These are phyloP conservation scores for Ictidomys tridecemlineatus DNA, from an alignment of 2,113 vertebrate species.

Conservation along the genomic window DNA sequence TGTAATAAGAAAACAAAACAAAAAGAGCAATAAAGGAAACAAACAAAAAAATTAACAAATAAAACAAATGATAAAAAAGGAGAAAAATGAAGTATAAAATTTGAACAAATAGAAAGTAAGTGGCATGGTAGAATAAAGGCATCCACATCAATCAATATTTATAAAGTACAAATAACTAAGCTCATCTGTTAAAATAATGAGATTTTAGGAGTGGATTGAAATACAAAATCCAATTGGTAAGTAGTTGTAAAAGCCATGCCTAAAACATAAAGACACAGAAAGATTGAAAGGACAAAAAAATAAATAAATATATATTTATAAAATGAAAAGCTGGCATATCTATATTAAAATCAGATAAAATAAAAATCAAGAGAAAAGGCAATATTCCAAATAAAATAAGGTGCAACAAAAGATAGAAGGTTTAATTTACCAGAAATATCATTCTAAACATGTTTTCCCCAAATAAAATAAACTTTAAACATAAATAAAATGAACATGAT, in stretches of 20 bases:
- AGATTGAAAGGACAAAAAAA: neutral
- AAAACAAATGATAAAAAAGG: neutral
- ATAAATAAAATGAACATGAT: neutral
- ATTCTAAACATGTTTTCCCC: neutral
- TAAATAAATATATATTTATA: neutral
- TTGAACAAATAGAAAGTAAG: neutral
- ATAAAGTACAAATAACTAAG: neutral
- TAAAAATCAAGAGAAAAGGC: conserved; percentile 15
- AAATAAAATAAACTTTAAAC: neutral
- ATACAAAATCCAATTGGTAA: neutral
- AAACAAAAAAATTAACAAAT: neutral
- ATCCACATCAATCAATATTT: neutral
- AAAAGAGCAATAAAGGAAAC: neutral
- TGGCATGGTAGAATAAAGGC: neutral
- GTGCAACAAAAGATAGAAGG: neutral
- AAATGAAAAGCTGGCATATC: neutral
- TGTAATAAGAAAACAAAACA: neutral
- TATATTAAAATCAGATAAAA: neutral
- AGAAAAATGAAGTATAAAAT: neutral
- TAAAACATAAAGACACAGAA: neutral
- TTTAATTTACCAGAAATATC: neutral
- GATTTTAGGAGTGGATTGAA: neutral
- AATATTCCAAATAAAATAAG: neutral
- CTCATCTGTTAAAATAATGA: neutral
- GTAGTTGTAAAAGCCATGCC: neutral